These are phyloP conservation scores for Eremophila alpestris DNA, from an alignment of 2,797 vertebrate genomes.

Conservation along the genomic window DNA sequence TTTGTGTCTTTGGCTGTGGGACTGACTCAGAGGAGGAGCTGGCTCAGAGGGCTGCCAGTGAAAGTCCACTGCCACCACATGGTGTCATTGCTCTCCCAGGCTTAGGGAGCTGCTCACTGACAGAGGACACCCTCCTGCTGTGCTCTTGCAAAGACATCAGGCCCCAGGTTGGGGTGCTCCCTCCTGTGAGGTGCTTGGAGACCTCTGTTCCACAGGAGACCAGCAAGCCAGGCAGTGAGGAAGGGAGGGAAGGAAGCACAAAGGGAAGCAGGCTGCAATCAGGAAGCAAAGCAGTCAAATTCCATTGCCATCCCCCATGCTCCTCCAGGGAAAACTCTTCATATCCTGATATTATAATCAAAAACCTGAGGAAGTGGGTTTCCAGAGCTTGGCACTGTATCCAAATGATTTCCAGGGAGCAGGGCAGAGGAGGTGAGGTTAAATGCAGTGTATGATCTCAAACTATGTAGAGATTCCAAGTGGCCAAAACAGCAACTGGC, in stretches of 20 bases:
- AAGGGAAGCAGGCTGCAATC: neutral
- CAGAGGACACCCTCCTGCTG: constrained; percentile 61
- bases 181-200: constrained; percentile 79
- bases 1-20: neutral
- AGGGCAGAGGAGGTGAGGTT: neutral
- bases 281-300: neutral
- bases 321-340: neutral
- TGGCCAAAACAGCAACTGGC: neutral
- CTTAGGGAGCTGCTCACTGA: neutral
- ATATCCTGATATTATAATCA: neutral
- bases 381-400: neutral
- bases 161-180: constrained; percentile 34
- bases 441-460: neutral
- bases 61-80: neutral
- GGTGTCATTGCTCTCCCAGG: constrained; percentile 18
- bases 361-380: accelerated
- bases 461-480: neutral
- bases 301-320: neutral
- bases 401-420: neutral
- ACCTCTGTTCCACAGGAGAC: constrained; percentile 74
- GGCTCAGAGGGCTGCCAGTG: neutral
- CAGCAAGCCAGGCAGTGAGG: constrained; percentile 79
- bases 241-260: constrained; percentile 19
- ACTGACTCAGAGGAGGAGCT: neutral
- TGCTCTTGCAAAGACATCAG: constrained; percentile 65